Evolutionary conservation across 2,888 invertebrate species (phyloP).

Genomic region (Clostera curtula): DNA sequence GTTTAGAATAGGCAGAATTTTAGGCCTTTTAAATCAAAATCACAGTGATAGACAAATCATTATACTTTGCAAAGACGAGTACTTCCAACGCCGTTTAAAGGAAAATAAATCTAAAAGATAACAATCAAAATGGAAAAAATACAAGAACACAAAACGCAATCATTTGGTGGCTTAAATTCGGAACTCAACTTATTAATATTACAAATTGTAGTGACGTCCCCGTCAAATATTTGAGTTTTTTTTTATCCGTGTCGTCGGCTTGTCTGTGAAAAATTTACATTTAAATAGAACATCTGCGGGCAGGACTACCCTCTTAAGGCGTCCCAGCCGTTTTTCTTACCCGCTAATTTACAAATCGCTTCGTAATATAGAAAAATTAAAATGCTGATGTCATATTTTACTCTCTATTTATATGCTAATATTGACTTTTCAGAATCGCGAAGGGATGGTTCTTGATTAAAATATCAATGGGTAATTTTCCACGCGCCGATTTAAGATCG

Average conservation of each 20-base stretch:
- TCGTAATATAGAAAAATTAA: slow-evolving; percentile 73
- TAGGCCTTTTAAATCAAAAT: too few species aligned
- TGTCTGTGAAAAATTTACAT: slow-evolving; percentile 68
- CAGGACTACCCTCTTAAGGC: slow-evolving; percentile 65
- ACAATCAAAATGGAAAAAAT: too few species aligned
- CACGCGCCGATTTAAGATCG: slow-evolving; percentile 36
- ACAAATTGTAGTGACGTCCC: slow-evolving; percentile 31
- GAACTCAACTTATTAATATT: slow-evolving; percentile 15
- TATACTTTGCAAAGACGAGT: too few species aligned
- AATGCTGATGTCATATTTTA: slow-evolving; percentile 75
- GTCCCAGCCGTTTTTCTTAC: slow-evolving; percentile 65
- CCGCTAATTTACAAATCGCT: slow-evolving; percentile 74
- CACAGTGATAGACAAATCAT: too few species aligned
- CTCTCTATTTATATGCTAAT: slow-evolving; percentile 71
- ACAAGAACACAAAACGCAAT: too few species aligned
- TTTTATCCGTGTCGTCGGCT: slow-evolving; percentile 60
- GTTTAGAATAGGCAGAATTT: too few species aligned
- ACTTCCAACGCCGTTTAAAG: too few species aligned
- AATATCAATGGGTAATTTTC: slow-evolving; percentile 69
- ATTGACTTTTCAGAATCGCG: slow-evolving; percentile 41
- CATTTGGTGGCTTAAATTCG: slow-evolving; percentile 9
- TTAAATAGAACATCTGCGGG: slow-evolving; percentile 73
- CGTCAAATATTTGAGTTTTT: slow-evolving; percentile 62
- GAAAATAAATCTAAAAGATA: too few species aligned
- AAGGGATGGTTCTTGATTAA: slow-evolving; percentile 56